Evolutionary conservation across 2,888 invertebrate species (phyloP), one percentile per base, ranked within the genome.

Genomic region (Lithosia quadra): DNA sequence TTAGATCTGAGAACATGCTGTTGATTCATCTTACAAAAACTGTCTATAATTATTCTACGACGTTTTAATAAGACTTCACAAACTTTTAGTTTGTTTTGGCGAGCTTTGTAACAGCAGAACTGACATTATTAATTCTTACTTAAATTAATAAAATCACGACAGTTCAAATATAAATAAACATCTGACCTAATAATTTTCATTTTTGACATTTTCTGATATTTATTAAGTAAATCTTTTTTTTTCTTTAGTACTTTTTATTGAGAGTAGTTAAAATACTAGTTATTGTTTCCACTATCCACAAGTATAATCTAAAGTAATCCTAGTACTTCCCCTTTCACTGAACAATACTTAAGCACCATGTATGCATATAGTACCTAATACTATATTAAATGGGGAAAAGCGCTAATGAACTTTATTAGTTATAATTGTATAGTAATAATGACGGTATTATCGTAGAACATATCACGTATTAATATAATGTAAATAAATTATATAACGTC

Each of bases 381-480:
- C 73, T 84, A 67, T 75, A 84, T 79, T 74, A 88, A 49, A 92
- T 89, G 94, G 94, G 94, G 94, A 94, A 94, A 94, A 94, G 94
- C 94, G 94, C 94, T 94, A 94, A 90, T 92, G 90, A 91, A 89
- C 78, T 89, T 90, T 89, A 88, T 86, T 87, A 88, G 79, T 83
- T 86, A 63, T 69, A 75, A 74, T 60, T 77, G 73, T 74, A 72
- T 77, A 78, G 77, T 75, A 73, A 68, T 68, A 71, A 75, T 75
- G 64, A 68, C 80, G 83, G 80, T 88, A 84, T 78, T 82, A 86
- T 84, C 79, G 78, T 88, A 88, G 86, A 73, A 88, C 88, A 88
- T 89, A 90, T 87, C 88, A 90, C 64, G 66, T 70, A 69, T 69
- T 63, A 71, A 65, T 65, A 67, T 68, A 78, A 34, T 77, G 71